Evolutionary conservation across 2,888 invertebrate genomes (phyloP).

Genomic region (Drosophila neonasuta): DNA sequence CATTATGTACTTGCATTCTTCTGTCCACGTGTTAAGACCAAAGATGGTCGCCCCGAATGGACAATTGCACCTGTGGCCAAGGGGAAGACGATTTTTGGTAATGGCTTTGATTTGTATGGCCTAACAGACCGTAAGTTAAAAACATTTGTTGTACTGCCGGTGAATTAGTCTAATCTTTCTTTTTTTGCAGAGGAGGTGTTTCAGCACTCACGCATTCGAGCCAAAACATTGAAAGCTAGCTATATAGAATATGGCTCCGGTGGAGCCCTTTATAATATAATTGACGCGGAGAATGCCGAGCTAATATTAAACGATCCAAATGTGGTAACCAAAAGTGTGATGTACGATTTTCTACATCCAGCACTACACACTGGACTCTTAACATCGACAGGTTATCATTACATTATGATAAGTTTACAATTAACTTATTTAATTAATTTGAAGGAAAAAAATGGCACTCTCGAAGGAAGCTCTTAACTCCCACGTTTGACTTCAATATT

Average conservation of each 20-base stretch:
- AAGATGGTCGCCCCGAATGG: constrained; percentile 65
- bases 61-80: constrained; percentile 51
- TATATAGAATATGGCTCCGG: constrained; percentile 65
- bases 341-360: constrained; percentile 70
- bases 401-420: background rate
- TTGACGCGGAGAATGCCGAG: constrained; percentile 72
- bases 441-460: constrained; percentile 76
- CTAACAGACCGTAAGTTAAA: constrained; percentile 35
- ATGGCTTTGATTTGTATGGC: constrained; percentile 72
- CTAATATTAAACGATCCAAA: constrained; percentile 67
- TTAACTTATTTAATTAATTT: background rate
- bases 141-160: background rate
- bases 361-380: constrained; percentile 71
- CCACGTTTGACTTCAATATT: constrained; percentile 79
- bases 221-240: constrained; percentile 42
- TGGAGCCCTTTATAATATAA: constrained; percentile 60
- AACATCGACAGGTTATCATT: constrained; percentile 62
- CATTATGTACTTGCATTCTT: constrained; percentile 59
- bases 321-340: constrained; percentile 67
- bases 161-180: background rate
- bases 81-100: constrained; percentile 72
- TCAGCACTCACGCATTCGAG: constrained; percentile 38
- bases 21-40: constrained; percentile 59
- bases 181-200: constrained; percentile 60
- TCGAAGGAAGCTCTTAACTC: constrained; percentile 76